A percentile compares a stretch with the other conserved stretches of the same genome.
Conservation (phyloP, 2,888 invertebrate species). For the Cataglyphis cursor region DNA sequence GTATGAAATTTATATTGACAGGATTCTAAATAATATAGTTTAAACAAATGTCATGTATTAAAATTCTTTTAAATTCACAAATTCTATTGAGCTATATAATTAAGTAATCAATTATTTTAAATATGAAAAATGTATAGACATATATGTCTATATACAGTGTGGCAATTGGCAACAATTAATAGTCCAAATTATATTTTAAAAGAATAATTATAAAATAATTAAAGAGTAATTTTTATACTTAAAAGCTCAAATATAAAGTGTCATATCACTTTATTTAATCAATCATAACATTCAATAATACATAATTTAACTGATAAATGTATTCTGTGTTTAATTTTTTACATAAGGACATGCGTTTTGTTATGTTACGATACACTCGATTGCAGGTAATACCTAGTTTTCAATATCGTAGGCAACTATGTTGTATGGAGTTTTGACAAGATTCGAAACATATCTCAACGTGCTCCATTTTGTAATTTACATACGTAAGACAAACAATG, state of each 20-base stretch:
- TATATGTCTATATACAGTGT: no score
- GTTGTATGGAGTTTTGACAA: slow-evolving; percentile 84
- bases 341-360: slow-evolving; percentile 84
- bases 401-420: slow-evolving; percentile 85
- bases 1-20: neutral
- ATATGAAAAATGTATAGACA: neutral
- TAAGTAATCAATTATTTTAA: neutral
- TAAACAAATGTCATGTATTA: neutral
- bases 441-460: slow-evolving; percentile 83
- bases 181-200: neutral
- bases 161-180: slow-evolving; percentile 7
- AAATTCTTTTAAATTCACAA: neutral
- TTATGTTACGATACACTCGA: slow-evolving; percentile 85
- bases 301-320: slow-evolving; percentile 86
- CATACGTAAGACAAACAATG: slow-evolving; percentile 80
- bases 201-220: slow-evolving; percentile 3
- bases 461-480: slow-evolving; percentile 82
- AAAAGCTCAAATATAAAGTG: slow-evolving; percentile 84
- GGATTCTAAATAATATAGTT: neutral
- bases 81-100: neutral
- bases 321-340: slow-evolving; percentile 83
- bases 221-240: slow-evolving; percentile 73
- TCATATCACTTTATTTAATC: slow-evolving; percentile 86
- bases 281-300: slow-evolving; percentile 87
- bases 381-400: slow-evolving; percentile 82